Evolutionary conservation across 2,113 vertebrate genomes (phyloP).

Genomic region (Epinephelus cyanopodus): DNA sequence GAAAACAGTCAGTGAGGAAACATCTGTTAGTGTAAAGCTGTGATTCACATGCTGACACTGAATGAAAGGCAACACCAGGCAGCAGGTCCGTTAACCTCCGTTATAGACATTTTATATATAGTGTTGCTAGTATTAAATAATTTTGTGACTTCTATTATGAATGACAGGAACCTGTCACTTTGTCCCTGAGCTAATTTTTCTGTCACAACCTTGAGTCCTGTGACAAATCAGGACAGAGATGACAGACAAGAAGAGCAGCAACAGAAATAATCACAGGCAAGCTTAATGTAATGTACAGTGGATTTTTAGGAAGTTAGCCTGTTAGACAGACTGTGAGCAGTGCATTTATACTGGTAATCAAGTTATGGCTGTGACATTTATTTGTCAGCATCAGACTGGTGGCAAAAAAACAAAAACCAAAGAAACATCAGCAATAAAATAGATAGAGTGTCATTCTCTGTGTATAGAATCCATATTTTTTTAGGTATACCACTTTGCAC

Average conservation of each 20-base stretch:
- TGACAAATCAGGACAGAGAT: neutral
- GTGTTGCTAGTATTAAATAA: no score
- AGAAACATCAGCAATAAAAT: neutral
- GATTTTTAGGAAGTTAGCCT: neutral
- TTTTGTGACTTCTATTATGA: neutral
- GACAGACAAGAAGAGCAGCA: neutral
- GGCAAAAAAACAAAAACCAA: no score
- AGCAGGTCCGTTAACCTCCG: neutral
- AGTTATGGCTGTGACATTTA: neutral
- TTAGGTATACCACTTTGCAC: neutral
- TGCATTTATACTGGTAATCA: neutral
- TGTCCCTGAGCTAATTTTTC: neutral
- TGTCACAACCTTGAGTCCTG: neutral
- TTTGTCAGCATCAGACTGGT: neutral
- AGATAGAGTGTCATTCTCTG: neutral
- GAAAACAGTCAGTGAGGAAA: neutral
- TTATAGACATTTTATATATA: neutral
- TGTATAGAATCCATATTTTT: neutral
- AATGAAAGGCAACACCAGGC: neutral
- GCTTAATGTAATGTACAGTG: neutral
- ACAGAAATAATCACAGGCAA: neutral
- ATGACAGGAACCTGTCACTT: neutral
- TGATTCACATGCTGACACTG: slow-evolving; percentile 22
- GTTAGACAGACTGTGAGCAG: neutral
- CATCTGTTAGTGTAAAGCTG: neutral